phyloP scores from a whole-genome alignment of 2,888 invertebrate species.

The Synergus gifuensis region DNA sequence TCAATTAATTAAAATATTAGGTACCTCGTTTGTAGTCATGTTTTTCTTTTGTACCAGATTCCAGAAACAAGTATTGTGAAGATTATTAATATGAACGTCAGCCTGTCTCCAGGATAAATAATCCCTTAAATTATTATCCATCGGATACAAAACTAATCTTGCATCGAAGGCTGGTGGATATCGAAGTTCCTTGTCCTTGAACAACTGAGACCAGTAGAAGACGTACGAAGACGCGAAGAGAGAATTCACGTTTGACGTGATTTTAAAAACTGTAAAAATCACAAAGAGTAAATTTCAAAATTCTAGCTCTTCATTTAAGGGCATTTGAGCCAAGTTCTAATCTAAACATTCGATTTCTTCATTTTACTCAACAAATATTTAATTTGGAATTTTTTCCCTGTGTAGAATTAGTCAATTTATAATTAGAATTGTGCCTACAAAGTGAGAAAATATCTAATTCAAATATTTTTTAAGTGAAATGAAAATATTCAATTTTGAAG shows the following conservation, averaged over 20 bases:
- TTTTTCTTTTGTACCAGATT: constrained; percentile 88
- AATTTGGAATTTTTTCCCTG: too few species aligned
- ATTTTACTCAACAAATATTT: too few species aligned
- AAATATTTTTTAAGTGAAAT: too few species aligned
- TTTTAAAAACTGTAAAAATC: constrained; percentile 82
- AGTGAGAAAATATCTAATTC: too few species aligned
- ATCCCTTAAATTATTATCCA: constrained; percentile 90
- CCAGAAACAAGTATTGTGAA: constrained; percentile 99
- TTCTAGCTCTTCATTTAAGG: background rate
- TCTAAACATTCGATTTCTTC: too few species aligned
- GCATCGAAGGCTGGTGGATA: constrained; percentile 98
- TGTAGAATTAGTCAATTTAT: too few species aligned
- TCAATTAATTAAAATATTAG: constrained; percentile 19
- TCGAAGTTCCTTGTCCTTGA: constrained; percentile 83
- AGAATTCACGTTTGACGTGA: constrained; percentile 92
- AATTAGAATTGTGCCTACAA: too few species aligned
- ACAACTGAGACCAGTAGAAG: constrained; percentile 91
- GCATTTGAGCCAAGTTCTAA: too few species aligned
- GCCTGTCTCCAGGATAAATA: constrained; percentile 96
- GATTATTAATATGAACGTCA: constrained; percentile 97
- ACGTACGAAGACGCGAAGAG: constrained; percentile 94
- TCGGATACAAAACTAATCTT: constrained; percentile 92
- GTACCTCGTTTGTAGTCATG: constrained; percentile 85
- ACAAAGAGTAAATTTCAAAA: background rate
- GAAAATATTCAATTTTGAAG: too few species aligned